Evolutionary conservation across 1,140 invertebrate species (phyloP).

Genomic region (Nebria ingens): DNA sequence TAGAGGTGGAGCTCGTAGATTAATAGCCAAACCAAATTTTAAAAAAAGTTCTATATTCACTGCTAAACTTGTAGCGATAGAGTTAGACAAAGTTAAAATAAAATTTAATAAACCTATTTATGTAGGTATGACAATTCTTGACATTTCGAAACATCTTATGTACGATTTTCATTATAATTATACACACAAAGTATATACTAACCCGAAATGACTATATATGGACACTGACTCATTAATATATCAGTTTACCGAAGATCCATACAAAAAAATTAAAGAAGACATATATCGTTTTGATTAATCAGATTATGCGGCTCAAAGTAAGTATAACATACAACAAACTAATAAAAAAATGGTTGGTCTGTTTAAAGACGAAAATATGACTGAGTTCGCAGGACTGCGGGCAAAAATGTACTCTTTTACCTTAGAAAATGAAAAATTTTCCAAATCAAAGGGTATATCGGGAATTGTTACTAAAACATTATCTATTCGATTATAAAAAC

Average conservation of each 20-base stretch:
- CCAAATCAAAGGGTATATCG: neutral
- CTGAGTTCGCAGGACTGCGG: neutral
- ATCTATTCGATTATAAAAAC: neutral
- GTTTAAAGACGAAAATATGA: constrained; percentile 3
- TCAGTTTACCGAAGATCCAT: constrained; percentile 12
- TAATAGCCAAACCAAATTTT: constrained; percentile 11
- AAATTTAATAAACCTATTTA: constrained; percentile 16
- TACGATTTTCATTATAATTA: constrained; percentile 15
- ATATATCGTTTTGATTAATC: constrained; percentile 10
- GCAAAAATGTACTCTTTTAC: neutral
- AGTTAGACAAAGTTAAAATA: constrained; percentile 13
- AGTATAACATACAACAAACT: neutral
- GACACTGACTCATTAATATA: constrained; percentile 16
- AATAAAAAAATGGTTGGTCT: constrained; percentile 2
- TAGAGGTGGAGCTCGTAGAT: neutral
- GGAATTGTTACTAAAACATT: neutral
- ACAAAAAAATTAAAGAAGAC: constrained; percentile 18
- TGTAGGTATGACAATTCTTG: constrained; percentile 13
- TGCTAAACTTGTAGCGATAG: constrained; percentile 12
- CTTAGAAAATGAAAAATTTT: neutral
- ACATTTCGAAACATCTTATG: constrained; percentile 14
- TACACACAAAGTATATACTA: constrained; percentile 4
- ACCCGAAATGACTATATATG: constrained; percentile 14
- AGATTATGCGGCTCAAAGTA: neutral
- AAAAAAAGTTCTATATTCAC: constrained; percentile 19